Evolutionary conservation across 1,140 invertebrate species (phyloP).

Genomic region (Pachypeltis micranthus): DNA sequence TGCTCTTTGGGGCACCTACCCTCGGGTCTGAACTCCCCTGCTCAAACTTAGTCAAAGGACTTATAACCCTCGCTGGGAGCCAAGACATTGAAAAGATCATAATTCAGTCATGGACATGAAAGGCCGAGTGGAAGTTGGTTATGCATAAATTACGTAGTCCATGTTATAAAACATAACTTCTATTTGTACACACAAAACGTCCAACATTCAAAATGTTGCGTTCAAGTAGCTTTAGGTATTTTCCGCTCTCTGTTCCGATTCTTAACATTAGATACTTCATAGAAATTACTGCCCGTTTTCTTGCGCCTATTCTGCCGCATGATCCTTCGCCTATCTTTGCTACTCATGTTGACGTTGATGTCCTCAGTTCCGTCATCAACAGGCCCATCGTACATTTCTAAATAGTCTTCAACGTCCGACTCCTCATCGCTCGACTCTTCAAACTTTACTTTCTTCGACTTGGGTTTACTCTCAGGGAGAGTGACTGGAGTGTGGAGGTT

Average conservation of each 20-base stretch:
- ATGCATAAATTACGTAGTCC: no score
- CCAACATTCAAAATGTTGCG: no score
- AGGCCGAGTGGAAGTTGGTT: no score
- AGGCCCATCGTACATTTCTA: constrained; percentile 21
- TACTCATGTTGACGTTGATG: constrained; percentile 41
- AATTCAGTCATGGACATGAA: no score
- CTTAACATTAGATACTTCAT: constrained; percentile 85
- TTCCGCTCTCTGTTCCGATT: constrained; percentile 45
- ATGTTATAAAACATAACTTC: no score
- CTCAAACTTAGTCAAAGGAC: no score
- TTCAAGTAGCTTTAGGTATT: constrained; percentile 11
- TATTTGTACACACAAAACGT: no score
- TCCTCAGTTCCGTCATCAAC: constrained; percentile 35
- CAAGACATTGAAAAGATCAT: no score
- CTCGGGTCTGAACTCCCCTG: no score
- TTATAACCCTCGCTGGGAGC: no score
- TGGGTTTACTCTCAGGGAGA: constrained; percentile 29
- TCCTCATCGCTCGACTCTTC: constrained; percentile 26
- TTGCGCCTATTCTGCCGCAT: constrained; percentile 64
- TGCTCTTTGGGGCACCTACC: no score
- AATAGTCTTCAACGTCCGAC: constrained; percentile 33
- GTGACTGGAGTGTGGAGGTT: constrained; percentile 36
- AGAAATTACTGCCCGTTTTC: constrained; percentile 87
- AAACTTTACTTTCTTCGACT: constrained; percentile 27
- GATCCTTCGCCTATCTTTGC: constrained; percentile 60